Conservation (phyloP, 2,797 vertebrate genomes). For the Crocodylus rhombifer region DNA sequence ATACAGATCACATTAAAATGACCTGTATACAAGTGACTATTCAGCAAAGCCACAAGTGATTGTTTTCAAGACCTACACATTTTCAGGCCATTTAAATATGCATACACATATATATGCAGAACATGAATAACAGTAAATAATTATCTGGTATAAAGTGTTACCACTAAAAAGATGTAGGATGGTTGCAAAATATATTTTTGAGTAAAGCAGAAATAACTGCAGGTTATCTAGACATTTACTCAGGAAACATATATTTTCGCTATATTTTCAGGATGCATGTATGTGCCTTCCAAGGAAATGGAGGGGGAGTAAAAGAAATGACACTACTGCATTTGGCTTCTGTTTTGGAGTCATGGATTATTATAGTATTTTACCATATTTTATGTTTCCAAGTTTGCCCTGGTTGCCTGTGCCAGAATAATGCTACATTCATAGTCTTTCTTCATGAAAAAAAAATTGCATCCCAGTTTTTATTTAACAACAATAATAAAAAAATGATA, state of each 20-base stretch:
- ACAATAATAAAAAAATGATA: not conserved
- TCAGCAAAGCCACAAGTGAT: not conserved
- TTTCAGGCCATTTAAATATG: not conserved
- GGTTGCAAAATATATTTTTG: fast-evolving
- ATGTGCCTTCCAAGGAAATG: too few relatives aligned
- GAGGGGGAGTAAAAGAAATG: too few relatives aligned
- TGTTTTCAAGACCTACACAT: not conserved
- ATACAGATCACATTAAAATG: not conserved
- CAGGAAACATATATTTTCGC: not conserved
- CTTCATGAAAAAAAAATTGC: not conserved
- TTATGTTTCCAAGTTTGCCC: not conserved
- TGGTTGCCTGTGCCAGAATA: not conserved
- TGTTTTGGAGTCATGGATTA: not conserved
- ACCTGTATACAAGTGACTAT: fast-evolving
- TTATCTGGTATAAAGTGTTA: not conserved
- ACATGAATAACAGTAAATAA: not conserved
- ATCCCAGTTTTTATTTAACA: not conserved
- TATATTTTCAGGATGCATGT: too few relatives aligned
- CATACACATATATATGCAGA: not conserved
- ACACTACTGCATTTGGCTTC: not conserved
- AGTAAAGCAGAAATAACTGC: fast-evolving
- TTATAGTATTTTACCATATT: not conserved
- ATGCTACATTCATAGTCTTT: not conserved
- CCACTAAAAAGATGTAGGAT: not conserved
- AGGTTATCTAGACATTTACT: not conserved